Evolutionary conservation across 2,888 invertebrate genomes (phyloP), one percentile per base, ranked within the genome.

Genomic region (Cyaniris semiargus): DNA sequence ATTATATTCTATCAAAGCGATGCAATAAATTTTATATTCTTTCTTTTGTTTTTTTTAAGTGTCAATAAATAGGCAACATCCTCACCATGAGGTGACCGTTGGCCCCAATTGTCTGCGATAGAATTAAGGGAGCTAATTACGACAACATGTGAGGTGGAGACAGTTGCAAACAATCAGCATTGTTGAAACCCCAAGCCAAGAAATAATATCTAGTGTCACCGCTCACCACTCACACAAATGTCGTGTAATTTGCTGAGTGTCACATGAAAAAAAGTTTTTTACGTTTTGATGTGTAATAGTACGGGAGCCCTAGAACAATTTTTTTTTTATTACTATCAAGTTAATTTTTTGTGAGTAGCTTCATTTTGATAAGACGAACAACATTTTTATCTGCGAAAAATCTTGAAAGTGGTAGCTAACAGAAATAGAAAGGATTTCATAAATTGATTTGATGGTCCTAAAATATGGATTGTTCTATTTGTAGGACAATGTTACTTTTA

Each of bases 151-250:
- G 66, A 66, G 66, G 66, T 66, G 66, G 27, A 66, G 66, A 66
- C 66, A 66, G 66, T 66, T 66, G 66, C 66, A 7, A 66, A 66
- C 66, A 66, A 66, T 66, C 66, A 27, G 66, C 66, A 66, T 66
- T 66, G 66, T 66, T 66, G 15, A 66, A 31, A 66, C 66, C 66
- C 15, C 23, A 21, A 13, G 66, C 27, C 27, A 31, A 27, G 27
- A 27, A 27, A 31, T 66, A 66, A 66, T 66, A 31, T 66, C 27
- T 27, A 15, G 66, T 66, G 27, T 66, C 66, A 31, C 66, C 66
- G 31, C 15, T 66, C 66, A 66, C 66, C 66, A 66, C 15, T 66
- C 66, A 66, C 66, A 66, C 66, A 66, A 66, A 66, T 66, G 66
- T 66, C 66, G 23, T 66, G 66, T 66, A 13, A 66, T 66, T 66